Conservation (phyloP, 2,888 invertebrate species). For the Pogonocherus hispidulus region DNA sequence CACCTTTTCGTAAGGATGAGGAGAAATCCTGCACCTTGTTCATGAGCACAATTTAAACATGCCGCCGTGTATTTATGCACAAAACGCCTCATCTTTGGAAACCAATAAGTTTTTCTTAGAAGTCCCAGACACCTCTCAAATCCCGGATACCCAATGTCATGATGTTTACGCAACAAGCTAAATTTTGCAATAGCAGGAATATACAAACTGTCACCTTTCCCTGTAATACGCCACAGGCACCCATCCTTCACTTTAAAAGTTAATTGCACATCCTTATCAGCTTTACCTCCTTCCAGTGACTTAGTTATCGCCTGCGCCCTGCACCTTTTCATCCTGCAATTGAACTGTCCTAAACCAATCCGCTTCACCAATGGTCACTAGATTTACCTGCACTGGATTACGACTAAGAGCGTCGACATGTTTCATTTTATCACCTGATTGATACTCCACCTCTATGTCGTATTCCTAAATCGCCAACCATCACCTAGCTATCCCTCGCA, state of each 20-base stretch:
- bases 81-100: neutral
- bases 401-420: conserved; percentile 37
- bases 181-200: no score
- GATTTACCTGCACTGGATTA: neutral
- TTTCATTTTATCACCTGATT: conserved; percentile 30
- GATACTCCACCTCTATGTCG: conserved; percentile 40
- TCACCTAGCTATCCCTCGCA: conserved; percentile 47
- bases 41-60: neutral
- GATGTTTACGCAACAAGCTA: conserved; percentile 34
- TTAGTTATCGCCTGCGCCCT: no score
- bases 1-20: neutral
- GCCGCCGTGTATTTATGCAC: neutral
- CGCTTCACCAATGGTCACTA: no score
- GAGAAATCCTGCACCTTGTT: neutral
- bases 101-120: neutral
- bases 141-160: conserved; percentile 55
- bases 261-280: no score
- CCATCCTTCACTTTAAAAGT: conserved; percentile 42
- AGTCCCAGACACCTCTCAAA: conserved; percentile 26
- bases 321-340: no score
- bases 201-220: conserved; percentile 25
- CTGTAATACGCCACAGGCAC: conserved; percentile 35
- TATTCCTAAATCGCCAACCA: conserved; percentile 49
- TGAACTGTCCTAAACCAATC: no score
- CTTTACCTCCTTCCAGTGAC: no score